Percentiles rank a stretch among this genome's conserved stretches.
These are phyloP conservation scores for Periparus ater DNA, from an alignment of 2,797 vertebrate species.

Conservation along the genomic window DNA sequence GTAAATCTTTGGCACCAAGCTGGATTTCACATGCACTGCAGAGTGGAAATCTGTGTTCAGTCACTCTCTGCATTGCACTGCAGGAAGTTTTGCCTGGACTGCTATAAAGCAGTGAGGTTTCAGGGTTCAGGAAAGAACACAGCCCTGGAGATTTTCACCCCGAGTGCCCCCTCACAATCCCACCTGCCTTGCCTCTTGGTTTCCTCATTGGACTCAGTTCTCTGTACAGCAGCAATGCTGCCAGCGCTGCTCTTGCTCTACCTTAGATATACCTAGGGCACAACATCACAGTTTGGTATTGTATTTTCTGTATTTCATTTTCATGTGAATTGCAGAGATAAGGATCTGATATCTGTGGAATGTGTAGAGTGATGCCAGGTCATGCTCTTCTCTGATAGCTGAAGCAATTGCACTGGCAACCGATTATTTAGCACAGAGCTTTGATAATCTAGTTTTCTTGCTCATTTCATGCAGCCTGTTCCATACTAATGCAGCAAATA, in stretches of 20 bases:
- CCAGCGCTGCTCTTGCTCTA: background rate
- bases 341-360: constrained; percentile 54
- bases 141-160: background rate
- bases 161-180: background rate
- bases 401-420: constrained; percentile 68
- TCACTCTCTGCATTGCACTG: background rate
- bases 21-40: background rate
- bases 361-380: constrained; percentile 62
- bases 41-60: constrained; percentile 39
- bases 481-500: constrained; percentile 49
- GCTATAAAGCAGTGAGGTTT: constrained; percentile 1
- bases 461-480: constrained; percentile 54
- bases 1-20: background rate
- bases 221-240: background rate
- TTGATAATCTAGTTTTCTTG: constrained; percentile 69
- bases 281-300: background rate
- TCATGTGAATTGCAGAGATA: background rate
- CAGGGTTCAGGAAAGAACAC: background rate
- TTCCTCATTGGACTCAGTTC: background rate
- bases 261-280: background rate
- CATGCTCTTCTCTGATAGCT: constrained; percentile 61
- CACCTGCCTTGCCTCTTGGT: background rate
- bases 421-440: constrained; percentile 73
- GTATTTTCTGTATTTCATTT: background rate
- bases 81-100: constrained; percentile 1